phyloP scores from a whole-genome alignment of 2,888 invertebrate genomes.

The Poecilus cupreus region DNA sequence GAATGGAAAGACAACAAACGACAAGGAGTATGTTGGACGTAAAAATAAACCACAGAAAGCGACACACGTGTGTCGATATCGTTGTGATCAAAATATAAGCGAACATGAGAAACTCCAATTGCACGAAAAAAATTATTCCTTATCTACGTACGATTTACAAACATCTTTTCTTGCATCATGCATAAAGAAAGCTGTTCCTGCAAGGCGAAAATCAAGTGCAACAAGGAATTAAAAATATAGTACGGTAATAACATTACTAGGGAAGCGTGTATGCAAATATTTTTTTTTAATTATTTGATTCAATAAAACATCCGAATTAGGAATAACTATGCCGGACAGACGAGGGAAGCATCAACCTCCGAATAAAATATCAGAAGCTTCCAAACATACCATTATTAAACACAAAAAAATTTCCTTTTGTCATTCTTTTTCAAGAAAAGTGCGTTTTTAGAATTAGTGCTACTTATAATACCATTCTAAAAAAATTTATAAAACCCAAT shows the following conservation, averaged over 20 bases:
- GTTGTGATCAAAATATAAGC: slow-evolving; percentile 12
- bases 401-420: no score
- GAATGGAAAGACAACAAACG: slow-evolving; percentile 39
- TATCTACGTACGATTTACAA: slow-evolving; percentile 32
- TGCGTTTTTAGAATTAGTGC: no score
- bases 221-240: slow-evolving; percentile 24
- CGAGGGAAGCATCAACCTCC: slow-evolving; percentile 28
- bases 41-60: slow-evolving; percentile 22
- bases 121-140: slow-evolving; percentile 19
- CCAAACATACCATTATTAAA: slow-evolving; percentile 42
- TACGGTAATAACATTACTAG: slow-evolving; percentile 24
- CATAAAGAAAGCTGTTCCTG: slow-evolving; percentile 9
- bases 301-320: slow-evolving; percentile 30
- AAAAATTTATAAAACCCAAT: no score
- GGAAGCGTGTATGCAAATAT: slow-evolving; percentile 40
- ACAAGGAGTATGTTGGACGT: slow-evolving; percentile 9
- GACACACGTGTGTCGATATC: background rate
- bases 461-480: no score
- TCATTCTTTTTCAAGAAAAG: no score
- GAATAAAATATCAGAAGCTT: slow-evolving; percentile 49
- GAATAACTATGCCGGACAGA: slow-evolving; percentile 29
- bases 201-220: background rate
- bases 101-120: slow-evolving; percentile 20
- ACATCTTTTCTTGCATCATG: slow-evolving; percentile 41
- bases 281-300: no score